These are phyloP conservation scores for Macrotrachela quadricornifera DNA, from an alignment of 1,140 invertebrate genomes.

Conservation along the genomic window DNA sequence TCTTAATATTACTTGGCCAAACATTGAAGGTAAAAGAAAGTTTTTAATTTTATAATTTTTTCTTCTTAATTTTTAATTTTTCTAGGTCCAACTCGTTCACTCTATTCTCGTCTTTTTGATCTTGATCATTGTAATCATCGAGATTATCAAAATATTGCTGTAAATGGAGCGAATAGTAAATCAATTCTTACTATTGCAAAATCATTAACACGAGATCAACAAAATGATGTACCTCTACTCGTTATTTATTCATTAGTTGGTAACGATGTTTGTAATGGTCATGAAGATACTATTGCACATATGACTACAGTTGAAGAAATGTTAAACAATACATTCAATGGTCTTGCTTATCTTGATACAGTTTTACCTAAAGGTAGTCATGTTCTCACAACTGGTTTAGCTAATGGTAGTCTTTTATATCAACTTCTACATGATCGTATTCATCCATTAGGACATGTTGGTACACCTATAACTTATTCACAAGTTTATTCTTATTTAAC, in stretches of 20 bases:
- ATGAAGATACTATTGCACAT: conserved; percentile 18
- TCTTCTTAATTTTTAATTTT: conserved; percentile 17
- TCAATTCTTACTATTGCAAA: too few relatives aligned
- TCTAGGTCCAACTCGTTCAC: conserved; percentile 20
- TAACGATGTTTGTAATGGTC: conserved; percentile 35
- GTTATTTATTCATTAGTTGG: conserved; percentile 32
- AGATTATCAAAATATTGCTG: conserved; percentile 35
- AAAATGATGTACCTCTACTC: conserved; percentile 29
- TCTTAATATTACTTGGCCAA: conserved; percentile 14
- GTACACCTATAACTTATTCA: conserved; percentile 29
- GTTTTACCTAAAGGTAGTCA: conserved; percentile 29
- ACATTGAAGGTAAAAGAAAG: conserved; percentile 15
- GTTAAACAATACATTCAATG: conserved; percentile 20
- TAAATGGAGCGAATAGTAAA: conserved; percentile 32
- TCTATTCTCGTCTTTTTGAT: conserved; percentile 20
- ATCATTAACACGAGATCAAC: not conserved
- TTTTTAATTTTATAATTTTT: not conserved
- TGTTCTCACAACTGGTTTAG: conserved; percentile 30
- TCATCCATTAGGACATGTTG: conserved; percentile 31
- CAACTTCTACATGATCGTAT: conserved; percentile 25
- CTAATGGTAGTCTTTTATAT: conserved; percentile 32
- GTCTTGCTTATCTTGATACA: conserved; percentile 22
- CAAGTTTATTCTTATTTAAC: conserved; percentile 32
- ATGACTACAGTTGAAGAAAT: conserved; percentile 31
- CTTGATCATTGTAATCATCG: conserved; percentile 34